phyloP scores from a whole-genome alignment of 1,140 invertebrate genomes.

The Drosophila ohnishii region DNA sequence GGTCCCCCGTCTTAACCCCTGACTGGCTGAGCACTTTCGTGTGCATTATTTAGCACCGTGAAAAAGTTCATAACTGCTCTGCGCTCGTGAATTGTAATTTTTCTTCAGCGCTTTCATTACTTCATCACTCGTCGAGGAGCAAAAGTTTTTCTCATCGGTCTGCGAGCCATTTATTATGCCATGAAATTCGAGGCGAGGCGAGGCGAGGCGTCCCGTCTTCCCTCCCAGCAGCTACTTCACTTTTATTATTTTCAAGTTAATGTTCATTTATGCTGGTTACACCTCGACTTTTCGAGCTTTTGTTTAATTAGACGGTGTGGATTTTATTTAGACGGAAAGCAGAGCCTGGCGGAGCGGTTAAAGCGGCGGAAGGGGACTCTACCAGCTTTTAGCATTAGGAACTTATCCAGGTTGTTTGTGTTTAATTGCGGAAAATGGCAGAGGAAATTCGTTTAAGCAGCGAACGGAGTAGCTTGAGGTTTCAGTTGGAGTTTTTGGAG shows the following conservation, averaged over 20 bases:
- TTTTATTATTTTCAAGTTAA: constrained; percentile 81
- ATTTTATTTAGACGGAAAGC: constrained; percentile 64
- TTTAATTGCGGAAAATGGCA: constrained; percentile 63
- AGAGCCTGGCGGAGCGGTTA: constrained; percentile 8
- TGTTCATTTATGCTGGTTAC: constrained; percentile 81
- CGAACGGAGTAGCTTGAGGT: background rate
- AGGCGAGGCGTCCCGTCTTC: background rate
- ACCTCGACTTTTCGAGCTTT: constrained; percentile 74
- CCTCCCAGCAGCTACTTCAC: constrained; percentile 38
- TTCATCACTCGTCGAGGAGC: constrained; percentile 55
- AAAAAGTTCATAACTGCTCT: constrained; percentile 79
- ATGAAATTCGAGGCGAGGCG: constrained; percentile 71
- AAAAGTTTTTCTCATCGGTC: constrained; percentile 54
- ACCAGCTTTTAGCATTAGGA: constrained; percentile 46
- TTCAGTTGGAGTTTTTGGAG: background rate
- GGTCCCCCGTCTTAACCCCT: constrained; percentile 13
- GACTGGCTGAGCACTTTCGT: constrained; percentile 52
- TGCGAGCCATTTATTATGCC: constrained; percentile 77
- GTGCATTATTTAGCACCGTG: constrained; percentile 80
- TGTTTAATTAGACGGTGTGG: constrained; percentile 79
- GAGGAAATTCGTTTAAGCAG: constrained; percentile 33
- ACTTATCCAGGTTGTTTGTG: constrained; percentile 60
- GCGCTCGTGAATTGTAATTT: constrained; percentile 79
- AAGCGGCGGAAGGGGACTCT: constrained; percentile 19
- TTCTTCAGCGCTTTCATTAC: constrained; percentile 79